Evolutionary conservation across 2,888 invertebrate genomes (phyloP), one percentile per base, ranked within the genome.

Genomic region (Lasius fuliginosus): DNA sequence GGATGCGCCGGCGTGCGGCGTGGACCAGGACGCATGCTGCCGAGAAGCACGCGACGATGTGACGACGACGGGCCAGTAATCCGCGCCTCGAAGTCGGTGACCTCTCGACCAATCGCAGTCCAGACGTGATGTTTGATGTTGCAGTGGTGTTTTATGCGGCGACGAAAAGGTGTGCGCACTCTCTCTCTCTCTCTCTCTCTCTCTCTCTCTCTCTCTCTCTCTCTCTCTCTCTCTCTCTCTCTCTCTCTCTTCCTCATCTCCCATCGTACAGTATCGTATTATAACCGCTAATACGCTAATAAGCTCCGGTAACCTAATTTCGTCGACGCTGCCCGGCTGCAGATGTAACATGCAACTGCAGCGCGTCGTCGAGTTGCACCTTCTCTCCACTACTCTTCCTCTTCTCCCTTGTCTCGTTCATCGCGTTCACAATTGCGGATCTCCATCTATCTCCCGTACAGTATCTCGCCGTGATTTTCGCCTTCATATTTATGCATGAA

Each of bases 81-180:
- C 87, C 86, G 87, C 90, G 90, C 90, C 69, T 87, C 87, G 90
- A 92, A 92, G 93, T 94, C 93, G 93, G 90, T 94, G 93, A 93
- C 93, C 93, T 91, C 91, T 89, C 89, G 90, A 86, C 92, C 90
- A 90, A 90, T 91, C 89, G 90, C 89, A 89, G 91, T 91, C 89
- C 91, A 90, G 87, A 18, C 71, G 94, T 93, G 92, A 94, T 93
- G 93, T 93, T 94, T 94, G 93, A 94, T 94, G 93, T 93, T 94
- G 94, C 94, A 94, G 93, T 93, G 93, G 93, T 94, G 94, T 92
- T 93, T 94, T 92, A 92, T 93, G 89, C 92, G 93, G 90, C 93
- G 92, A 89, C 92, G 92, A 92, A 94, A 94, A 94, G 93, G 94
- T 94, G 92, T 90, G 94, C 92, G 86, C 76, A 49, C 27, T 27